Percentiles rank a stretch among this genome's conserved stretches.
These are phyloP conservation scores for Pseudochirops cupreus DNA, from an alignment of 2,797 vertebrate species.

Conservation along the genomic window DNA sequence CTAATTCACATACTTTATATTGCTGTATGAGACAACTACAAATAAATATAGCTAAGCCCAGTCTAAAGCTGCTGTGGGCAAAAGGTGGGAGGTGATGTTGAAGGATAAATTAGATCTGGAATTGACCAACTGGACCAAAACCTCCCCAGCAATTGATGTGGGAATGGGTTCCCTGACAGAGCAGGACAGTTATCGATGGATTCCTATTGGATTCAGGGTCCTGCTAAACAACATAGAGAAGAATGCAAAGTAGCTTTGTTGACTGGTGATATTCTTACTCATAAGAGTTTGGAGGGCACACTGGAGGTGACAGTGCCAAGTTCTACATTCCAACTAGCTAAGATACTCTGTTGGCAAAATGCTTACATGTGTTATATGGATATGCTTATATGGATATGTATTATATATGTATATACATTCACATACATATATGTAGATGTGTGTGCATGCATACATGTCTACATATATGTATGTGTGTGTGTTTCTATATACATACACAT, in stretches of 20 bases:
- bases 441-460: too few relatives aligned
- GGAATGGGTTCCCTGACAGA: not conserved
- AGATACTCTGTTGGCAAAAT: not conserved
- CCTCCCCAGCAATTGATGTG: not conserved
- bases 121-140: not conserved
- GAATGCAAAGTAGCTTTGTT: not conserved
- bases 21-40: not conserved
- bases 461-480: too few relatives aligned
- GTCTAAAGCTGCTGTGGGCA: not conserved
- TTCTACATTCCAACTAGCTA: conserved; percentile 27
- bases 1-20: not conserved
- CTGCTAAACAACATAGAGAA: not conserved
- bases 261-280: conserved; percentile 30
- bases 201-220: not conserved
- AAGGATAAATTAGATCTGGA: not conserved
- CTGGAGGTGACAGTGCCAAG: not conserved
- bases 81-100: too few relatives aligned
- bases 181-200: not conserved
- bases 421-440: too few relatives aligned
- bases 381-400: too few relatives aligned
- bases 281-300: not conserved
- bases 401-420: too few relatives aligned
- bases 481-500: too few relatives aligned
- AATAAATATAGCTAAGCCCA: not conserved
- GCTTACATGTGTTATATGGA: too few relatives aligned